phyloP scores from a whole-genome alignment of 2,888 invertebrate species.

The Odontomyia ornata region DNA sequence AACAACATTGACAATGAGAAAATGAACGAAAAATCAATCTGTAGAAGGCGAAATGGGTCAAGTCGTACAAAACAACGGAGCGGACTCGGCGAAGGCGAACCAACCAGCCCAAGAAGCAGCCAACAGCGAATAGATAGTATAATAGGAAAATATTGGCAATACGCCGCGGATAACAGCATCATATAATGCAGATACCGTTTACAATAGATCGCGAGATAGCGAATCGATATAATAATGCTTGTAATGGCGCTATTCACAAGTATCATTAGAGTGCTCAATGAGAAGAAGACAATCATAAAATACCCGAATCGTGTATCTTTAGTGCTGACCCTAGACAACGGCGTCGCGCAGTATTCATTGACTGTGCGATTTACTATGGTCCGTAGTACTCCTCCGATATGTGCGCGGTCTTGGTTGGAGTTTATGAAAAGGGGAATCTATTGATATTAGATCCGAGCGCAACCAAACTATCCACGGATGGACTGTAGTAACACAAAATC shows the following conservation, averaged over 20 bases:
- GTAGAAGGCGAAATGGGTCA: constrained; percentile 43
- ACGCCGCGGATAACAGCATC: constrained; percentile 26
- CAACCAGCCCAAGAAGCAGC: background rate
- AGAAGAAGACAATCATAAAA: constrained; percentile 42
- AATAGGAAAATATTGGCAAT: constrained; percentile 35
- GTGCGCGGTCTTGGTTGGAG: constrained; percentile 7
- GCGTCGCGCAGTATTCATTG: background rate
- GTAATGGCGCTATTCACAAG: constrained; percentile 40
- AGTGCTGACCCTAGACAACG: constrained; percentile 44
- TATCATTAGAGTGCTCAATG: constrained; percentile 41
- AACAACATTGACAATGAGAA: constrained; percentile 23
- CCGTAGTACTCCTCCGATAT: background rate
- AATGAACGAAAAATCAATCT: constrained; percentile 40
- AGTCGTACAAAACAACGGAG: constrained; percentile 37
- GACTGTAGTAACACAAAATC: constrained; percentile 22
- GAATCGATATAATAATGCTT: constrained; percentile 40
- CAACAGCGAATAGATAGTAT: background rate
- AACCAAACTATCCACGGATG: background rate
- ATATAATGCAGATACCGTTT: constrained; percentile 28
- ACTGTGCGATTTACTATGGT: background rate
- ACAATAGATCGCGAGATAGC: constrained; percentile 29
- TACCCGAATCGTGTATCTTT: constrained; percentile 40
- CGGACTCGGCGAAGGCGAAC: background rate
- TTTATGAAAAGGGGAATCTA: constrained; percentile 15
- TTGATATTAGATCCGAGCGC: constrained; percentile 5